A percentile compares a stretch with the other conserved stretches of the same genome.
These are phyloP conservation scores for Lithophane leautieri DNA, from an alignment of 2,888 invertebrate species.

Conservation along the genomic window DNA sequence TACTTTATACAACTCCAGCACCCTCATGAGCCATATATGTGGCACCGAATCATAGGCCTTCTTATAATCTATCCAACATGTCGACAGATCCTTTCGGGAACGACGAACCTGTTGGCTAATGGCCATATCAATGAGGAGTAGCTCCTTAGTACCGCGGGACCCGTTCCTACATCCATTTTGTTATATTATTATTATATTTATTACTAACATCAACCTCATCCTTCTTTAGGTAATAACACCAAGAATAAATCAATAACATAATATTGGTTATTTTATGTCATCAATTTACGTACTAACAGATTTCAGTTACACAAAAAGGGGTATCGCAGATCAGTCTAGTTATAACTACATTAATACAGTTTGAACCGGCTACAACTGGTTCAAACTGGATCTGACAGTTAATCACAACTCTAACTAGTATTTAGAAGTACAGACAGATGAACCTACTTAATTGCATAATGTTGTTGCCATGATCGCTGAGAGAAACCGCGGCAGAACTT, in stretches of 20 bases:
- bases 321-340: conserved; percentile 9
- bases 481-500: conserved; percentile 55
- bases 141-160: no score
- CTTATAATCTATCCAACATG: no score
- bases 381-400: conserved; percentile 51
- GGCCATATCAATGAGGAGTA: no score
- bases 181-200: no score
- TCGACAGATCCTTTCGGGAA: no score
- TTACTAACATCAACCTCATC: neutral
- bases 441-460: conserved; percentile 46
- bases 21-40: no score
- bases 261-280: neutral
- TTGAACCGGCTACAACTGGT: conserved; percentile 29
- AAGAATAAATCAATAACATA: neutral
- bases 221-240: neutral
- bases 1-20: no score
- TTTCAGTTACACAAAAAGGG: conserved; percentile 8
- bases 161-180: no score
- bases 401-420: conserved; percentile 51
- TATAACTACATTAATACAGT: conserved; percentile 43
- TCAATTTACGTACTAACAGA: neutral
- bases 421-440: conserved; percentile 40
- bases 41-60: no score
- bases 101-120: no score
- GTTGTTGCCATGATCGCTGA: conserved; percentile 50